Base-by-base conservation (phyloP, 2,888 invertebrate genomes). In the Dendrolimus houi region DNA sequence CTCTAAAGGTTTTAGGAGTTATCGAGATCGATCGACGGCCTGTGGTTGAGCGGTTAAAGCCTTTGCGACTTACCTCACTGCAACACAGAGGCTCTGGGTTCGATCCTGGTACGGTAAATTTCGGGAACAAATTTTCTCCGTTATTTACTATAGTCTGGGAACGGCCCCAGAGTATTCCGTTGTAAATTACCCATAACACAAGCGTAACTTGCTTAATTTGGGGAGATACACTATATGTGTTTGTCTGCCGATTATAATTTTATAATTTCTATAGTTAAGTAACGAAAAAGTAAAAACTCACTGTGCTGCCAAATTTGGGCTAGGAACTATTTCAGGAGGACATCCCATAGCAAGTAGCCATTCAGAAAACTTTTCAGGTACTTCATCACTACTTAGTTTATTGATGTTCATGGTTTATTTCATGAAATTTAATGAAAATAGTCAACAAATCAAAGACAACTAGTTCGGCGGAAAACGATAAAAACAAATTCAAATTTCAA, bases 321-420 rank as follows among this genome's bases (percentile, higher is more conserved):
- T 70, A 41, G 87, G 87, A 57, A 88, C 83, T 65, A 79, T 82
- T 57, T 87, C 83, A 6, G 79, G 69, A 0, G 87, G 84, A 64
- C 87, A 90, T 56, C 89, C 89, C 85, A 90, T 87, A 1, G 71
- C 64, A 41, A 90, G 65, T 2, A 89, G 72, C 89, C 89, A 90
- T 70, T 87, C 83, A 1, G 72, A 60, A 62, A 89, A 87, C 59
- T 81, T 87, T 53, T 71, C 63, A 1, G 89, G 89, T 52, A 90
- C 83, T 66, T 84, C 81, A 64, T 83, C 80, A 63, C 83, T 80
- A 47, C 79, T 81, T 29, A 89, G 62, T 62, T 85, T 79, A 52
- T 69, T 47, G 66, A 42, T 60, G 73, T 63, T 69, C 66, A 60
- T 73, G 72, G 64, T 66, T 77, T 84, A 86, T 78, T 58, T 59